Percentiles rank a stretch among this genome's conserved stretches.
Conservation (phyloP, 2,888 invertebrate genomes). For the Arrhopalites spinosus region DNA sequence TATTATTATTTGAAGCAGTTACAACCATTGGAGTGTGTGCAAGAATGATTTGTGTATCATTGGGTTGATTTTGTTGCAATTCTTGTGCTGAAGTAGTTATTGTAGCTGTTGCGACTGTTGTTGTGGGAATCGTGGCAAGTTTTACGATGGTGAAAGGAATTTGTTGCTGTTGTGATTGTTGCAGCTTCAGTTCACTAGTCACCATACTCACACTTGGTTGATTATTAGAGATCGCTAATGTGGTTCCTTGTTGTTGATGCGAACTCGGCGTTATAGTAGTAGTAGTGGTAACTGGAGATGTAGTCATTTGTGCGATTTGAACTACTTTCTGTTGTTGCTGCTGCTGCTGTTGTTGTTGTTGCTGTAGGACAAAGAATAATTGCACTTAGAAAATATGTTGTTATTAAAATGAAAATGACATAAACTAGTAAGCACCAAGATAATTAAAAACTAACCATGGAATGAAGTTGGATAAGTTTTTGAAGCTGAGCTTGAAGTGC, state of each 20-base stretch:
- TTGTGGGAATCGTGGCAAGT: constrained; percentile 37
- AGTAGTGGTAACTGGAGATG: constrained; percentile 11
- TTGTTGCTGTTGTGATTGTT: constrained; percentile 15
- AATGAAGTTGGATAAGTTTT: constrained; percentile 58
- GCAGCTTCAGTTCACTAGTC: background rate
- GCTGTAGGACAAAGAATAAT: background rate
- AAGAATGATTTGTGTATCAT: constrained; percentile 59
- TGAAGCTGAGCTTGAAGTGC: constrained; percentile 60
- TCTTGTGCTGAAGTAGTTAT: constrained; percentile 24
- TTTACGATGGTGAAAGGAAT: constrained; percentile 24
- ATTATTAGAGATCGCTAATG: background rate
- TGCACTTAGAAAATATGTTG: background rate
- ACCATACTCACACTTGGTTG: background rate
- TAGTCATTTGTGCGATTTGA: constrained; percentile 25
- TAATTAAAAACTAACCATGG: constrained; percentile 54
- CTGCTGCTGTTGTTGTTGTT: constrained; percentile 52
- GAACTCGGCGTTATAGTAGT: constrained; percentile 7
- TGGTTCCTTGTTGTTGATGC: background rate
- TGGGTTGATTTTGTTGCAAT: constrained; percentile 39
- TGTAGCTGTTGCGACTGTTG: constrained; percentile 65
- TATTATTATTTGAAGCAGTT: constrained; percentile 24
- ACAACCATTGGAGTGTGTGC: constrained; percentile 49
- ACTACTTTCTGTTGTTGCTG: constrained; percentile 58
- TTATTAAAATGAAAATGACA: background rate
- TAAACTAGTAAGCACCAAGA: no score